These are phyloP conservation scores for Silurus glanis DNA, from an alignment of 2,113 vertebrate species.

Conservation along the genomic window DNA sequence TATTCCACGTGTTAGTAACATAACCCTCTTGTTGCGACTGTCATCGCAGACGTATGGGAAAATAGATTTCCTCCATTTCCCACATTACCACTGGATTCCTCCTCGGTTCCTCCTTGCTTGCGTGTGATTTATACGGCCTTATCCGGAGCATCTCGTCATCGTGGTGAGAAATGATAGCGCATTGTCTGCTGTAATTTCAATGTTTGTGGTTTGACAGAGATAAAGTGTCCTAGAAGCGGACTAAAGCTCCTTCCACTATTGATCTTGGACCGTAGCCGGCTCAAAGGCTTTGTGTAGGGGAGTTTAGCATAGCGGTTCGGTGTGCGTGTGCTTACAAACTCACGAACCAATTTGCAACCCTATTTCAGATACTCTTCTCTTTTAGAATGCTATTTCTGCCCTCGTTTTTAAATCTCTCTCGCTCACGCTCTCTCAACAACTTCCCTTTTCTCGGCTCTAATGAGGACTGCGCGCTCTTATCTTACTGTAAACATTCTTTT, in stretches of 20 bases:
- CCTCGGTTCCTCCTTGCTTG: slow-evolving; percentile 6
- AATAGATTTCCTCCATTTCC: slow-evolving; percentile 26
- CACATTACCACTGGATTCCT: slow-evolving; percentile 28
- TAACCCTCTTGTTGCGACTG: slow-evolving; percentile 28
- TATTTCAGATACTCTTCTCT: background rate
- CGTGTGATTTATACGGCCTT: slow-evolving; percentile 30
- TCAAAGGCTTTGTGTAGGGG: slow-evolving; percentile 6
- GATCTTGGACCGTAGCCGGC: slow-evolving; percentile 28
- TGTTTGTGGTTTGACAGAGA: slow-evolving; percentile 34
- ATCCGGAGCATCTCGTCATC: slow-evolving; percentile 4
- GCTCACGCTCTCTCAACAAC: background rate
- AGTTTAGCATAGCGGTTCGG: background rate
- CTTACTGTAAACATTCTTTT: background rate
- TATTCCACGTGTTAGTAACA: slow-evolving; percentile 18
- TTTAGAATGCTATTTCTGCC: background rate
- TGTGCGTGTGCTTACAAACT: slow-evolving; percentile 10
- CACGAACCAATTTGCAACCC: background rate
- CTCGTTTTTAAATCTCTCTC: background rate
- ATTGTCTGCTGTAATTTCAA: slow-evolving; percentile 31
- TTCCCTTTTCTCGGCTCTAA: background rate
- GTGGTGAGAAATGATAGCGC: slow-evolving; percentile 4
- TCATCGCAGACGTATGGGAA: slow-evolving; percentile 26
- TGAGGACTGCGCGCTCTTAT: background rate
- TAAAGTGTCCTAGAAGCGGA: slow-evolving; percentile 11
- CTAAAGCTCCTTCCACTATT: slow-evolving; percentile 33